These are phyloP conservation scores for Penaeus chinensis DNA, from an alignment of 1,140 invertebrate genomes.

Conservation along the genomic window DNA sequence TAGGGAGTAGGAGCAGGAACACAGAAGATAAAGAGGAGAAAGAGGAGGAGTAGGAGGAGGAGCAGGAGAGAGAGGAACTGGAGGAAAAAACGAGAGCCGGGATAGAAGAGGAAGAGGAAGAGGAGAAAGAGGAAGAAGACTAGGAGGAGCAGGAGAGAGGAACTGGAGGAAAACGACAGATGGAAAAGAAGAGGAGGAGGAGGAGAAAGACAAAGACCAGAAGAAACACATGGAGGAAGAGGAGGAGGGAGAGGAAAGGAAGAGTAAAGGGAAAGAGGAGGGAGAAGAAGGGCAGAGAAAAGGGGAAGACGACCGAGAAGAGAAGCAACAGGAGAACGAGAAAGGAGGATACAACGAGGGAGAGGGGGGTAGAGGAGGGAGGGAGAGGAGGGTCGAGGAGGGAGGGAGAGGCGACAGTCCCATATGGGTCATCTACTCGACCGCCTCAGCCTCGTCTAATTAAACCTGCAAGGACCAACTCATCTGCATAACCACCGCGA, in stretches of 20 bases:
- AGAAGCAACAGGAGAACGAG: neutral
- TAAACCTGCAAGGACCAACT: constrained; percentile 48
- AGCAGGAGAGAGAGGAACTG: too few relatives aligned
- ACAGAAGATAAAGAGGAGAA: too few relatives aligned
- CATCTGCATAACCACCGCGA: constrained; percentile 55
- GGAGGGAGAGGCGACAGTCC: neutral
- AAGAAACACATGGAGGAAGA: neutral
- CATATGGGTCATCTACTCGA: constrained; percentile 38
- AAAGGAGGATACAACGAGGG: neutral
- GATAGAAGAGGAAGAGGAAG: too few relatives aligned
- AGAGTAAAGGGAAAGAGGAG: neutral
- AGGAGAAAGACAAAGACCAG: neutral
- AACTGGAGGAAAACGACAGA: neutral
- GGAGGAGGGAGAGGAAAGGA: neutral
- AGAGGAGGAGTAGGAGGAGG: too few relatives aligned
- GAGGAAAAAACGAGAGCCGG: too few relatives aligned
- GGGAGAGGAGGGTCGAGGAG: neutral
- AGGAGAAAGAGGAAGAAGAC: too few relatives aligned
- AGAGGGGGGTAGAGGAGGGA: neutral
- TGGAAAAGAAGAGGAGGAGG: neutral
- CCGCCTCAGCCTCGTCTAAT: constrained; percentile 35
- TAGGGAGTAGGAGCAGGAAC: too few relatives aligned
- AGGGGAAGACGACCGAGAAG: neutral
- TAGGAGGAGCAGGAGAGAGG: too few relatives aligned
- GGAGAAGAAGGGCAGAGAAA: neutral